Conservation (phyloP, 2,797 vertebrate genomes). For the Numenius phaeopus region DNA sequence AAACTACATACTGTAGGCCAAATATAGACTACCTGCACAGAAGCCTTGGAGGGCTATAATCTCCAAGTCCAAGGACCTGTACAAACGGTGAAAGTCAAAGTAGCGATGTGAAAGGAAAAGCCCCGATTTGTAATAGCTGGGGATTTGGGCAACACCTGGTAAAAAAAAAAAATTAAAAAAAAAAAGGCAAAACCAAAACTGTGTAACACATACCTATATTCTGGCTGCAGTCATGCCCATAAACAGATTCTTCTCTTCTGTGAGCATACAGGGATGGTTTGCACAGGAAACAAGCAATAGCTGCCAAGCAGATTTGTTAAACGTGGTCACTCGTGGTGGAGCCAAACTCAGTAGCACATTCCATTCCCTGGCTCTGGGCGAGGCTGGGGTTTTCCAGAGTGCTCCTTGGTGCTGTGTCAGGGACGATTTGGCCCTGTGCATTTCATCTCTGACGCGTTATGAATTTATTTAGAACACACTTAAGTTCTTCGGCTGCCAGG, state of each 20-base stretch:
- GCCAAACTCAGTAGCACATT: not conserved
- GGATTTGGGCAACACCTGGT: not conserved
- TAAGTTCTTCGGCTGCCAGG: slow-evolving; percentile 70
- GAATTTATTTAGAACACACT: slow-evolving; percentile 32
- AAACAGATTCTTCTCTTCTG: not conserved
- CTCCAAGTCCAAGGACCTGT: not conserved
- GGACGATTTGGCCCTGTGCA: not conserved
- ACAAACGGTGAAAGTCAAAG: not conserved
- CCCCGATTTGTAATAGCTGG: not conserved
- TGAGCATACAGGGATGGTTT: not conserved
- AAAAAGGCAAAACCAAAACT: not conserved
- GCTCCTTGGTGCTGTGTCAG: rapidly evolving
- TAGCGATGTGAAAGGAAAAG: not conserved
- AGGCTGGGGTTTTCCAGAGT: slow-evolving; percentile 5
- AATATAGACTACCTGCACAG: not conserved
- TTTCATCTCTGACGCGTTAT: not conserved
- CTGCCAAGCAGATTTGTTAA: not conserved
- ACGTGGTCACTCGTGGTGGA: not conserved
- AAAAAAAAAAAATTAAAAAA: not conserved
- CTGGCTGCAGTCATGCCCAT: not conserved
- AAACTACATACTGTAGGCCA: not conserved
- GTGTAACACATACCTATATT: rapidly evolving
- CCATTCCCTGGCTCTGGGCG: not conserved
- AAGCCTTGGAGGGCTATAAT: not conserved
- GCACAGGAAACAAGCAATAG: not conserved